Base-by-base conservation (phyloP, 1,140 invertebrate genomes). In the Polyergus mexicanus region DNA sequence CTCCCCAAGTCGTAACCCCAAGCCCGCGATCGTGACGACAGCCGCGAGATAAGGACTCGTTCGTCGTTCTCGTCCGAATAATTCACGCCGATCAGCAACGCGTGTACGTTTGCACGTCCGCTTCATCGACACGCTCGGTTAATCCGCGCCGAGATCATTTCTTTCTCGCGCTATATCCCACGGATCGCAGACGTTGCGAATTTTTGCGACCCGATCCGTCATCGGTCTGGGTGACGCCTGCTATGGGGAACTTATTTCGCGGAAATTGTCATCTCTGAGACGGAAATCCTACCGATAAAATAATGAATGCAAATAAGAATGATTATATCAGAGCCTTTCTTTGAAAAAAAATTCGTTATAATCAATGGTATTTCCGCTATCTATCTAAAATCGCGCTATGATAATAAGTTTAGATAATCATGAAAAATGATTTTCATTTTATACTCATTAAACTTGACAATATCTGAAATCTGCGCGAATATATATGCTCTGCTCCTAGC, bases 1-100 rank as follows among this genome's bases (percentile, higher is more conserved):
- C 84, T 89, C 88, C 85, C 76, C 47, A 51, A 47, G 84, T 60
- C 77, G 84, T 89, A 86, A 89, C 85, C 88, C 86, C 83, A 78
- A 87, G 85, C 58, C 58, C 68, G 68, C 74, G 62, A 80, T 84
- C 63, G 85, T 84, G 85, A 89, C 88, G 85, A 86, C 85, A 87
- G 66, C 25, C 71, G 54, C 58, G 56, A 75, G 88, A 90, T 89
- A 89, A 89, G 16, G 4, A 32, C 62, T 62, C 28, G 47, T 19
- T 11, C 69, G 77, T 76, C 76, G 32, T 60, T 19, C 56, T 35
- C 54, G 51, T 54, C 41, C 60, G 38, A 86, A 60, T 22, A 85
- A 81, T 72, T 72, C 83, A 60, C 25, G 58, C 8, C 28, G 8
- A 32, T 5, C 62, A 13, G 47, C 84, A 66, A 51, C 35, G 47